Evolutionary conservation across 2,888 invertebrate species (phyloP).

Genomic region (Heliothis peltigera): DNA sequence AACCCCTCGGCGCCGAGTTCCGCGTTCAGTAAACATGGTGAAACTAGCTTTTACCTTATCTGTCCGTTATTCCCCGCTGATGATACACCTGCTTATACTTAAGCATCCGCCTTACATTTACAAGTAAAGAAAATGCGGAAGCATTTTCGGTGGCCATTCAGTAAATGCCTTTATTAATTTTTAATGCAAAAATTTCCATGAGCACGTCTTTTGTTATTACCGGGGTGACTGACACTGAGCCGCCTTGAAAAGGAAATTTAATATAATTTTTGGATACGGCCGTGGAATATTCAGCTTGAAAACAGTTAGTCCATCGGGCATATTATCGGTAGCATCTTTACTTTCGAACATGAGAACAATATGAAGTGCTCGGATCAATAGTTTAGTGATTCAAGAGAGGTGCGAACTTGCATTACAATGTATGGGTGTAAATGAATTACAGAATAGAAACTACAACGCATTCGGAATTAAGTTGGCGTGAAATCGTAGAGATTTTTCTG

Average conservation of each 20-base stretch:
- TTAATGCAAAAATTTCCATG: constrained; percentile 51
- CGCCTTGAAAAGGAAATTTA: constrained; percentile 66
- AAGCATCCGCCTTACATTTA: constrained; percentile 26
- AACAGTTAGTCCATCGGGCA: constrained; percentile 2
- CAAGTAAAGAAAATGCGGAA: constrained; percentile 46
- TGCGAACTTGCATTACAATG: constrained; percentile 77
- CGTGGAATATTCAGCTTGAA: constrained; percentile 12
- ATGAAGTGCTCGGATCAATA: constrained; percentile 47
- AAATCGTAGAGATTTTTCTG: constrained; percentile 90
- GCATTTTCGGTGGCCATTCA: constrained; percentile 37
- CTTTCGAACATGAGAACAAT: constrained; percentile 43
- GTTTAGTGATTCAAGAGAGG: constrained; percentile 68
- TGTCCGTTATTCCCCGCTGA: constrained; percentile 47
- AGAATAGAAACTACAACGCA: constrained; percentile 87
- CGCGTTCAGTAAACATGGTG: constrained; percentile 51
- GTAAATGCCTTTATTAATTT: constrained; percentile 45
- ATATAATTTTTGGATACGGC: constrained; percentile 12
- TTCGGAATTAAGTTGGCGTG: constrained; percentile 87
- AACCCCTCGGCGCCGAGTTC: constrained; percentile 48
- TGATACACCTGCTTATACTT: constrained; percentile 18
- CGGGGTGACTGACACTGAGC: constrained; percentile 70
- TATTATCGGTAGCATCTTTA: constrained; percentile 34
- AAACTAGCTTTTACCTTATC: constrained; percentile 39
- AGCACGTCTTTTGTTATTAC: constrained; percentile 57
- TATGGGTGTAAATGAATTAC: constrained; percentile 83